These are phyloP conservation scores for Xestia sexstrigata DNA, from an alignment of 2,888 invertebrate species.

Conservation along the genomic window DNA sequence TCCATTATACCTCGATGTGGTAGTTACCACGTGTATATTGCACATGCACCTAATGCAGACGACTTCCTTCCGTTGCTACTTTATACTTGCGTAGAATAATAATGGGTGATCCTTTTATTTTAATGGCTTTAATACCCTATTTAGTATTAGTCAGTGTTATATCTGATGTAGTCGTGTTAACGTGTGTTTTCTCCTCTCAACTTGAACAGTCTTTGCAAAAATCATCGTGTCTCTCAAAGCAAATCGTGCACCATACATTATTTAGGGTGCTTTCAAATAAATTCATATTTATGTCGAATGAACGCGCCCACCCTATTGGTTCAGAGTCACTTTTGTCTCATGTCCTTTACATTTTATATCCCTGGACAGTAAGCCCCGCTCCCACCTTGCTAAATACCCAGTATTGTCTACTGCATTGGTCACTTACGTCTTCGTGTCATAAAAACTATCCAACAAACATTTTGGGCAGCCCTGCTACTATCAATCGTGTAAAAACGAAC, in stretches of 20 bases:
- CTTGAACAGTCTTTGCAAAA: not conserved
- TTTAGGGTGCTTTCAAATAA: not conserved
- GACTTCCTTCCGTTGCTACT: slow-evolving; percentile 55
- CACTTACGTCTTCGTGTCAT: not conserved
- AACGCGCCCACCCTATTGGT: not conserved
- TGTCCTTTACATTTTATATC: not conserved
- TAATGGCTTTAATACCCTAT: slow-evolving; percentile 26
- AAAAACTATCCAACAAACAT: not conserved
- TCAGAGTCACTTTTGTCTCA: not conserved
- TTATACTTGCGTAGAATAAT: slow-evolving; percentile 31
- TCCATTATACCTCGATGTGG: slow-evolving; percentile 5
- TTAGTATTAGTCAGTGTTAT: slow-evolving; percentile 32
- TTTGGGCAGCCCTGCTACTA: slow-evolving; percentile 38
- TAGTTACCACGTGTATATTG: slow-evolving; percentile 42
- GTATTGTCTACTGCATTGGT: not conserved
- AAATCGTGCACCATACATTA: not conserved
- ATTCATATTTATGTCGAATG: not conserved
- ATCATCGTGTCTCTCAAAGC: not conserved
- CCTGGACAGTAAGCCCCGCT: not conserved
- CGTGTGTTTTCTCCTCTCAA: not conserved
- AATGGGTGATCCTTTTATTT: slow-evolving; percentile 34
- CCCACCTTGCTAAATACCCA: not conserved
- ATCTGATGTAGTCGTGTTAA: slow-evolving; percentile 24
- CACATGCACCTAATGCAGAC: slow-evolving; percentile 45
- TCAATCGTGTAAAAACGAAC: slow-evolving; percentile 6